Evolutionary conservation across 1,140 invertebrate genomes (phyloP), one percentile per base, ranked within the genome.

Genomic region (Zophobas atratus): DNA sequence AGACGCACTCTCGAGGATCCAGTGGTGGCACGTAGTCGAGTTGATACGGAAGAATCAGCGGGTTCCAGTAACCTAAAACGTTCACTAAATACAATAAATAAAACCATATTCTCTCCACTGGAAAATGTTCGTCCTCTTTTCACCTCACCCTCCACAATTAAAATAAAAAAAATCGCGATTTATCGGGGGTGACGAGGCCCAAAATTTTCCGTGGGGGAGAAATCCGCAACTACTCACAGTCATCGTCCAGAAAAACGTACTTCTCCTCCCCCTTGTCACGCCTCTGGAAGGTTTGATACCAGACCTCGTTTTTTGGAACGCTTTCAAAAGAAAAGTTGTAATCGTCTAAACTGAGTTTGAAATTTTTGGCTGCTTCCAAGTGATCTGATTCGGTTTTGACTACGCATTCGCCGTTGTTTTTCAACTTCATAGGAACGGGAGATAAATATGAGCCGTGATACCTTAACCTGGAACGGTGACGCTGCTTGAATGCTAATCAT

Each of bases 31-130:
- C 86, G 70, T 89, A 88, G 8, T 89, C 92, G 82, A 94, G 91
- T 86, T 95, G 93, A 82, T 95, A 95, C 0, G 94, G 94, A 79
- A 96, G 86, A 74, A 94, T 89, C 85, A 93, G 91, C 78, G 92
- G 89, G 81, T 85, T 80, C 82, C 81, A 81, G 67, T 79, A 77
- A 81, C 79, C 84, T 85, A 56, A 75, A 82, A 81, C 78, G 55
- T 71, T 75, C 32, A 20, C 20, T 20, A 20, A 20, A 20, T 20
- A 20, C 20, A 20, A 20, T 20, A 20, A 20, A 20, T 20, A 20
- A 20, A 20, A 20, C 20, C 20, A 20, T 20, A 20, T 20, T 20
- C 20, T 20, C 20, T 20, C 20, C 20, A 20, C 20, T 20, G 20
- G 20, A 20, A 20, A 20, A 20, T 20, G 20, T 20, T 20, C 20